A percentile compares a stretch with the other conserved stretches of the same genome.
These are phyloP conservation scores for Acromyrmex echinatior DNA, from an alignment of 1,140 invertebrate genomes.

Conservation along the genomic window DNA sequence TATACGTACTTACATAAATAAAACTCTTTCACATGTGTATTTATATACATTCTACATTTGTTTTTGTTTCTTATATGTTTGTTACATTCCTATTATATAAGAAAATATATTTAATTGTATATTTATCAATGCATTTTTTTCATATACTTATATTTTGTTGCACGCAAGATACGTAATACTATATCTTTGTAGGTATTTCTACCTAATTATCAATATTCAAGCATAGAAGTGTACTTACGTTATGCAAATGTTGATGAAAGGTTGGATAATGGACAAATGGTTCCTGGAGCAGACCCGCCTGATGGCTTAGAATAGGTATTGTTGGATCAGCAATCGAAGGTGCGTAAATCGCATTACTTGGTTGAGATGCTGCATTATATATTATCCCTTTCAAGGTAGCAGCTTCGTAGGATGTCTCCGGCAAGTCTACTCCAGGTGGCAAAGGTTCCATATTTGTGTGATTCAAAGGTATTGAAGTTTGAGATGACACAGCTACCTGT, in stretches of 20 bases:
- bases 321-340: slow-evolving; percentile 80
- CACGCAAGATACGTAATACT: background rate
- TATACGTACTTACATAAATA: slow-evolving; percentile 18
- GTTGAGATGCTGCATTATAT: slow-evolving; percentile 79
- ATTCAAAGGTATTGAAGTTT: slow-evolving; percentile 38
- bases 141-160: background rate
- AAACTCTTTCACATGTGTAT: background rate
- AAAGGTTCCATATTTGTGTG: slow-evolving; percentile 81
- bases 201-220: slow-evolving; percentile 32
- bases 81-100: background rate
- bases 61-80: background rate
- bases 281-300: slow-evolving; percentile 82
- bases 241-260: slow-evolving; percentile 84
- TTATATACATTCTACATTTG: background rate
- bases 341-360: slow-evolving; percentile 82
- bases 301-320: slow-evolving; percentile 80
- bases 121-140: background rate
- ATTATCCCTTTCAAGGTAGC: slow-evolving; percentile 75
- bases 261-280: slow-evolving; percentile 84
- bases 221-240: slow-evolving; percentile 73
- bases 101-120: background rate
- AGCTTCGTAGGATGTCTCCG: slow-evolving; percentile 81
- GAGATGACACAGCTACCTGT: slow-evolving; percentile 57
- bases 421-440: slow-evolving; percentile 87
- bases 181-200: background rate